phyloP scores from a whole-genome alignment of 2,888 invertebrate species.

The Merodon equestris region DNA sequence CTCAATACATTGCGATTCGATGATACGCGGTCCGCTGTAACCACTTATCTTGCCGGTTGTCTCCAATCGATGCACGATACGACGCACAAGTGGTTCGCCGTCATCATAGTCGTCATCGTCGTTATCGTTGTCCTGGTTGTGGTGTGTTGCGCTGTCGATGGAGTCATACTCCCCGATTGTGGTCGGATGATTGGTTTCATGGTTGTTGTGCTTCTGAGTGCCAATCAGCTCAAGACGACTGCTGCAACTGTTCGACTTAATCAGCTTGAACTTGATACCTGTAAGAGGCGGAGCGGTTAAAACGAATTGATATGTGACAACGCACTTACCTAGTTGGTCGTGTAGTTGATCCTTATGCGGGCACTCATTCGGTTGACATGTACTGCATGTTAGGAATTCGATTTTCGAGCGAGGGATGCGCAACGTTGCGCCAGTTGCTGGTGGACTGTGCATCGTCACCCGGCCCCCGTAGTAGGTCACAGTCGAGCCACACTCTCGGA shows the following conservation, averaged over 20 bases:
- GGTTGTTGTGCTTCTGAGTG: constrained; percentile 77
- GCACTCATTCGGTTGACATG: constrained; percentile 73
- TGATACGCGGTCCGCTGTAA: constrained; percentile 71
- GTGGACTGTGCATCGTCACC: constrained; percentile 83
- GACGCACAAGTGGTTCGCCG: constrained; percentile 76
- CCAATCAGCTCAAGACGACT: constrained; percentile 90
- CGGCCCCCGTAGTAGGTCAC: constrained; percentile 93
- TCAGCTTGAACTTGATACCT: constrained; percentile 88
- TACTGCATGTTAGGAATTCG: constrained; percentile 77
- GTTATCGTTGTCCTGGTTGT: constrained; percentile 25
- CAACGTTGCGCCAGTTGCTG: constrained; percentile 77
- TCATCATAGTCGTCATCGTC: constrained; percentile 53
- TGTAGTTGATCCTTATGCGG: constrained; percentile 69
- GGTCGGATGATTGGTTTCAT: constrained; percentile 40
- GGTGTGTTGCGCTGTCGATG: constrained; percentile 7
- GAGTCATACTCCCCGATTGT: constrained; percentile 57
- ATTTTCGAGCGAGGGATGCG: constrained; percentile 79
- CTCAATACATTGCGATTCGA: constrained; percentile 73
- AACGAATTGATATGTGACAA: not conserved
- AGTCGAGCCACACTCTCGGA: constrained; percentile 92
- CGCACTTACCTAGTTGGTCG: constrained; percentile 65
- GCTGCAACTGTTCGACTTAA: constrained; percentile 92
- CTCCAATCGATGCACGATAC: constrained; percentile 78
- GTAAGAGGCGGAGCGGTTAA: constrained; percentile 10
- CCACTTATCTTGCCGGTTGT: constrained; percentile 70